Base-by-base conservation (phyloP, 2,797 vertebrate species). In the Lemur catta region DNA sequence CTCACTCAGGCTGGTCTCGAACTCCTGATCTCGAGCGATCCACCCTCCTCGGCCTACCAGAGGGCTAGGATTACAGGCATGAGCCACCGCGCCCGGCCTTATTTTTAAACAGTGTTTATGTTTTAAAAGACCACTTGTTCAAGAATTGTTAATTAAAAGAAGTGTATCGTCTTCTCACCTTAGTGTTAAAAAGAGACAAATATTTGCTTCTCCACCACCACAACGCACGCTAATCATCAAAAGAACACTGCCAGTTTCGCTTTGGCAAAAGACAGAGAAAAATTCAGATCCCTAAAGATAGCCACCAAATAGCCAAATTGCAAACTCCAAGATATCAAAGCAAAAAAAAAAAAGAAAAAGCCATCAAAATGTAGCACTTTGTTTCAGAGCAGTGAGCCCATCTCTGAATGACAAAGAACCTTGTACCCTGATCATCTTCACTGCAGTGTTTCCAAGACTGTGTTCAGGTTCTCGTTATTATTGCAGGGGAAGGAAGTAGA, bases 41-140 rank as follows among this genome's bases (percentile, higher is more conserved):
- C 38, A 38, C 38, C 38, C 38, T 2, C 38, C 38, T 38, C 38
- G 38, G 38, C 38, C 38, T 38, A 38, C 38, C 38, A 38, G 38
- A 38, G 38, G 38, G 38, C 38, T 38, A 38, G 38, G 38, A 38
- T 38, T 38, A 38, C 4, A 38, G 4, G 38, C 38, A 38, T 38
- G 38, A 38, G 38, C 38, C 38, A 38, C 38, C 38, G 38, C 38
- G 38, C 38, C 38, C 4, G 38, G 38, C 38, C 38, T 38, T 90
- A 89, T 75, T 89, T 92, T 86, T 76, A 11, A 91, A 85, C 18
- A 61, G 6, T 74, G 57, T 41, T 82, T 63, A 2, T 63, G 67
- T 89, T 94, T 92, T 59, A 84, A 75, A 55, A 93, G 80, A 89
- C 22, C 78, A 75, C 22, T 80, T 72, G 26, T 81, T 82, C 30